Evolutionary conservation across 1,140 invertebrate species (phyloP).

Genomic region (Portunus trituberculatus): DNA sequence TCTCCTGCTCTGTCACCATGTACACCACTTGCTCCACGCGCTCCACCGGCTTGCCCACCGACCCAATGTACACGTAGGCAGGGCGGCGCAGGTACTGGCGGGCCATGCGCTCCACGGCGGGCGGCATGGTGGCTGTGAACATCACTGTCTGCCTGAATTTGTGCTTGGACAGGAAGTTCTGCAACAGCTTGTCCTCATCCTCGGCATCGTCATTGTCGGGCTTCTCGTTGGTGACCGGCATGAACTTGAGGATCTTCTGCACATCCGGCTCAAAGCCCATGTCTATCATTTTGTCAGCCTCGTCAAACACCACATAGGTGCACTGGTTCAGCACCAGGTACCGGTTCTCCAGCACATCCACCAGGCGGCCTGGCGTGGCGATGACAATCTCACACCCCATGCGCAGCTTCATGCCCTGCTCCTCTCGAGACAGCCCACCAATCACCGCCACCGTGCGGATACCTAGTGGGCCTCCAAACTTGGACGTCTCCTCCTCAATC

Average conservation of each 20-base stretch:
- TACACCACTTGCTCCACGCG: conserved; percentile 98
- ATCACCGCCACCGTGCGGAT: conserved; percentile 99
- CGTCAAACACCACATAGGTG: conserved; percentile 95
- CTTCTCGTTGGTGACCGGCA: conserved; percentile 99
- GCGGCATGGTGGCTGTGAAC: conserved; percentile 99
- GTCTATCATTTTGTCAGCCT: conserved; percentile 99
- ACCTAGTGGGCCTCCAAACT: conserved; percentile 96
- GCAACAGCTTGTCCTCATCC: conserved; percentile 93
- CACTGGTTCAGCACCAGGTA: conserved; percentile 98
- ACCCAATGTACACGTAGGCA: conserved; percentile 98
- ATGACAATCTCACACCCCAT: conserved; percentile 99
- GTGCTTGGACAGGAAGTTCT: conserved; percentile 98
- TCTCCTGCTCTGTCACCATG: conserved; percentile 96
- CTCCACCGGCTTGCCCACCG: conserved; percentile 98
- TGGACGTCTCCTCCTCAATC: conserved; percentile 99
- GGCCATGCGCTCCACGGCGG: conserved; percentile 97
- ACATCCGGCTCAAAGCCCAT: conserved; percentile 98
- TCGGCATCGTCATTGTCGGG: conserved; percentile 99
- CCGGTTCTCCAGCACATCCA: conserved; percentile 99
- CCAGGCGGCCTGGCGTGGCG: conserved; percentile 99
- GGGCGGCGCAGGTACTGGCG: conserved; percentile 96
- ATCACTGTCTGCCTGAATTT: conserved; percentile 99
- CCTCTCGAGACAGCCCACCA: conserved; percentile 95
- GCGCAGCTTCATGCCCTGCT: conserved; percentile 95
- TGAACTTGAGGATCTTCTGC: conserved; percentile 98